phyloP scores from a whole-genome alignment of 2,113 vertebrate species.

The Verasper variegatus region DNA sequence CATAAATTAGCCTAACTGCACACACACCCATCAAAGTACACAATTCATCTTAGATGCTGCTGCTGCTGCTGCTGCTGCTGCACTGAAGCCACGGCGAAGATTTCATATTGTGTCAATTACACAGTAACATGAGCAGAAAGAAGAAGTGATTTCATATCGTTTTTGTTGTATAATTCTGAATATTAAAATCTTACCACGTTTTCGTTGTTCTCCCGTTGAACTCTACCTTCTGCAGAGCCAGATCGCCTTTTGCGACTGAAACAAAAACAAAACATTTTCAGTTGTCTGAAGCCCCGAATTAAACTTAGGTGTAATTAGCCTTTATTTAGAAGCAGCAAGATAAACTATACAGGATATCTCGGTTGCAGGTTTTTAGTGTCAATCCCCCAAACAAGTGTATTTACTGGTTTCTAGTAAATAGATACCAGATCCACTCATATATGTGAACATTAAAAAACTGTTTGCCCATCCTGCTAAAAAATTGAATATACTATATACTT shows the following conservation, averaged over 20 bases:
- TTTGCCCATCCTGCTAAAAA: too few relatives aligned
- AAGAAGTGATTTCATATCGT: neutral
- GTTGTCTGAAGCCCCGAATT: neutral
- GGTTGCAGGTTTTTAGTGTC: too few relatives aligned
- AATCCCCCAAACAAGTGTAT: neutral
- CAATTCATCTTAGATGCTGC: neutral
- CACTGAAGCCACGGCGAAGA: too few relatives aligned
- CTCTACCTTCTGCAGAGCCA: conserved; percentile 69
- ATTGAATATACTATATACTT: too few relatives aligned
- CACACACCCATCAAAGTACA: neutral
- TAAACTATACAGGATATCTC: too few relatives aligned
- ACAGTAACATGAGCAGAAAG: neutral
- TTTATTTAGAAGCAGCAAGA: too few relatives aligned
- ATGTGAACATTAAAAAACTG: neutral
- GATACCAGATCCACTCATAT: too few relatives aligned
- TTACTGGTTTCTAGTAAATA: too few relatives aligned
- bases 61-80: too few relatives aligned
- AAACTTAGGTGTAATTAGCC: too few relatives aligned
- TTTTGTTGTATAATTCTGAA: neutral
- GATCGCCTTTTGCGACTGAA: conserved; percentile 92
- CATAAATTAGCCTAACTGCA: neutral
- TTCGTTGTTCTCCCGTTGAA: conserved; percentile 87
- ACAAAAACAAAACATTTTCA: conserved; percentile 13
- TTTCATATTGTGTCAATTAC: too few relatives aligned
- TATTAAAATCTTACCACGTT: conserved; percentile 85